A percentile compares a stretch with the other conserved stretches of the same genome.
Evolutionary conservation across 2,797 vertebrate species (phyloP).

Genomic region (Hybognathus amarus): DNA sequence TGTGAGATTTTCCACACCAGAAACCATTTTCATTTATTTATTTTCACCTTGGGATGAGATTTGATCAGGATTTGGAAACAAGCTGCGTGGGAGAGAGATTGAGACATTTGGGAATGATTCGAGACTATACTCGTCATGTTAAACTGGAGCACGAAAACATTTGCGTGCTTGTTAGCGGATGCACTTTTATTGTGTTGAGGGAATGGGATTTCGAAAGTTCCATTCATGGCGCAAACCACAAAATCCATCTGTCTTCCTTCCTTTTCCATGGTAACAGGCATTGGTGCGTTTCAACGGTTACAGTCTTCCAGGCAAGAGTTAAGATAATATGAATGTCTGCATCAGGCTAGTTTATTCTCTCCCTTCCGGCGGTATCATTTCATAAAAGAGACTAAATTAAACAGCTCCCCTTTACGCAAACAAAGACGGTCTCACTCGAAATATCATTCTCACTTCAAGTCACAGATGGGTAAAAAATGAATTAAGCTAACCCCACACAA

Average conservation of each 20-base stretch:
- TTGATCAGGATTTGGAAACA: conserved; percentile 31
- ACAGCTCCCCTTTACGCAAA: conserved; percentile 10
- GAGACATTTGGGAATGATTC: conserved; percentile 43
- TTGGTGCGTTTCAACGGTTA: conserved; percentile 27
- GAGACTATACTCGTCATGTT: conserved; percentile 13
- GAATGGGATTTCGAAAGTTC: conserved; percentile 39
- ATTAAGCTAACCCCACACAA: conserved; percentile 1
- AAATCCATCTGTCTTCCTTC: conserved; percentile 54
- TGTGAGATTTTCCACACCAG: conserved; percentile 47
- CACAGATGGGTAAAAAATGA: conserved; percentile 28
- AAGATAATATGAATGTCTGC: conserved; percentile 44
- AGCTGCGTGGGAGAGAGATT: conserved; percentile 19
- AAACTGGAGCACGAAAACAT: conserved; percentile 73
- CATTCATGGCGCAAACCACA: conserved; percentile 40
- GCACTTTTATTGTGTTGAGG: conserved; percentile 27
- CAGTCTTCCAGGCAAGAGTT: conserved; percentile 27
- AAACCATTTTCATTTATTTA: conserved; percentile 54
- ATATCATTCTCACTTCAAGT: conserved; percentile 12
- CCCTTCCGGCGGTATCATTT: conserved; percentile 30
- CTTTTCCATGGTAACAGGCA: conserved; percentile 52
- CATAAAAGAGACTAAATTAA: conserved; percentile 43
- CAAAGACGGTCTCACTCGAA: conserved; percentile 10
- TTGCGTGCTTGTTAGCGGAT: conserved; percentile 70
- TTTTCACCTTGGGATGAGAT: conserved; percentile 50
- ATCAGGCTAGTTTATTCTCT: conserved; percentile 37